Evolutionary conservation across 37 sponge, comb jelly and placozoan genomes (phyloP).

Genomic region (Agelas oroides): DNA sequence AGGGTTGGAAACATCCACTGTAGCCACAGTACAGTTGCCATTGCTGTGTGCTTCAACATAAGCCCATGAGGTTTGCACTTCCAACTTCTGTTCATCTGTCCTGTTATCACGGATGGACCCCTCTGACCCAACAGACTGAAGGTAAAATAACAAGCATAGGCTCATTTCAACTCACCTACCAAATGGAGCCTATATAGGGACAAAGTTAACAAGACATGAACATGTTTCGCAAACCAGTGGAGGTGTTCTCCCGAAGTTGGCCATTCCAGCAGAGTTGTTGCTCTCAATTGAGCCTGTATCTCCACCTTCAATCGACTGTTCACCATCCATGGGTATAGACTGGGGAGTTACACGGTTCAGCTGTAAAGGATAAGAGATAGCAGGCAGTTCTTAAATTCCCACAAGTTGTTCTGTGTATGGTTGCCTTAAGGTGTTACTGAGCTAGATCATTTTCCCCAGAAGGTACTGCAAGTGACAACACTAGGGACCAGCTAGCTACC

Average conservation of each 20-base stretch:
- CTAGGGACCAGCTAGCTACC: no score
- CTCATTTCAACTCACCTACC: neutral
- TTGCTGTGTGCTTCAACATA: no score
- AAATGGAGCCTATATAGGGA: no score
- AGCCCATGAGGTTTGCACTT: no score
- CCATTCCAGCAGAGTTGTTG: constrained; percentile 53
- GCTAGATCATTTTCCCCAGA: no score
- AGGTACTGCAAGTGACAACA: no score
- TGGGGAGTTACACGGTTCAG: constrained; percentile 35
- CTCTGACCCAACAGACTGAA: neutral
- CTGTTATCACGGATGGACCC: neutral
- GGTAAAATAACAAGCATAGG: neutral
- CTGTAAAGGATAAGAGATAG: constrained; percentile 11
- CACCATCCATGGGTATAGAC: neutral
- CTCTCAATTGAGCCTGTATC: neutral
- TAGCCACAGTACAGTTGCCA: no score
- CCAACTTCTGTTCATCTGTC: constrained; percentile 22
- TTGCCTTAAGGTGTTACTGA: no score
- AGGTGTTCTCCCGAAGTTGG: constrained; percentile 60
- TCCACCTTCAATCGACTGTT: neutral
- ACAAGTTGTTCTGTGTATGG: no score
- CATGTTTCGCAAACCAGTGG: no score
- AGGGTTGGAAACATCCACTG: no score
- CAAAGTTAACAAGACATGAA: no score
- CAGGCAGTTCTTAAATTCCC: neutral